Percentiles rank a stretch among this genome's conserved stretches.
Evolutionary conservation across 2,888 invertebrate species (phyloP).

Genomic region (Spialia ferax): DNA sequence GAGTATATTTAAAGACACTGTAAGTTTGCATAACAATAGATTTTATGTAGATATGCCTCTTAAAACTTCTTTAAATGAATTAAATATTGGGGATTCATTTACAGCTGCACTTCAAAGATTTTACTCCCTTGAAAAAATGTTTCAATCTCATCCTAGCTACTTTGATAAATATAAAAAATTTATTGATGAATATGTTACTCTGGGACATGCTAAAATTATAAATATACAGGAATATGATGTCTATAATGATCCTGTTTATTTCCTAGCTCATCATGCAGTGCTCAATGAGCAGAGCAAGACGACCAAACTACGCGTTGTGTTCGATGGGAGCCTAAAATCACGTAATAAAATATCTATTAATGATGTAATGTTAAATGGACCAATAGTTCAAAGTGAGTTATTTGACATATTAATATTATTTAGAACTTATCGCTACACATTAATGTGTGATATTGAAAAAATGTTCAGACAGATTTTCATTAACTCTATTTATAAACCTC

Average conservation of each 20-base stretch:
- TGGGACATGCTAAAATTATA: background rate
- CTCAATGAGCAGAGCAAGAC: background rate
- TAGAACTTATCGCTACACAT: background rate
- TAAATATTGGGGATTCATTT: conserved; percentile 43
- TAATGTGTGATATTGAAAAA: background rate
- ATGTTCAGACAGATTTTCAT: background rate
- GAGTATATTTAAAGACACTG: background rate
- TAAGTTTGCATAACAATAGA: background rate
- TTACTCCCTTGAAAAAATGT: conserved; percentile 5
- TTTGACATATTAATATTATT: background rate
- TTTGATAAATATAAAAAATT: conserved; percentile 25
- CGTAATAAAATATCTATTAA: background rate
- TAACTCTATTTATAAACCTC: background rate
- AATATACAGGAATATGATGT: background rate
- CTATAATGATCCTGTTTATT: background rate
- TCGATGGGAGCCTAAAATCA: background rate
- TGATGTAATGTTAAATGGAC: background rate
- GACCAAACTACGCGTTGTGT: background rate
- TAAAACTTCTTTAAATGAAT: conserved; percentile 1
- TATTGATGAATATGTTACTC: background rate
- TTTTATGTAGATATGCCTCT: conserved; percentile 17
- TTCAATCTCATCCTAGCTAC: background rate
- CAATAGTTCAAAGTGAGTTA: background rate
- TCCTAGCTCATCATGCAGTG: background rate
- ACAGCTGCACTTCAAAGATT: conserved; percentile 42